Conservation (phyloP, 2,888 invertebrate species). For the Eudasyphora cyanicolor region DNA sequence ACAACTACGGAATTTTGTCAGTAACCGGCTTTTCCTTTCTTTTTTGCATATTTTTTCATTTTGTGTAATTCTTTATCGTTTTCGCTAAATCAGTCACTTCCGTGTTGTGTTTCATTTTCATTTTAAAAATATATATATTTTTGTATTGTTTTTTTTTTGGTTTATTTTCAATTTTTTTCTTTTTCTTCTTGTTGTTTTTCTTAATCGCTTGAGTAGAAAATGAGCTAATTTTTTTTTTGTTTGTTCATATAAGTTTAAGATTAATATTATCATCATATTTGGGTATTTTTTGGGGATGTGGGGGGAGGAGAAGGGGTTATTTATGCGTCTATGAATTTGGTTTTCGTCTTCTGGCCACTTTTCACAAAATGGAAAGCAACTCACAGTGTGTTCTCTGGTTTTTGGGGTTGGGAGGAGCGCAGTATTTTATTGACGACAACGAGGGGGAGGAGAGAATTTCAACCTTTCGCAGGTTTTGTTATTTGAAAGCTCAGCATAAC, state of each 20-base stretch:
- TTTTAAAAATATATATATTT: constrained; percentile 55
- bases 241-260: constrained; percentile 33
- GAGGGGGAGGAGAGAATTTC: neutral
- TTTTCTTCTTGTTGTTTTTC: constrained; percentile 40
- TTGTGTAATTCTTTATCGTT: constrained; percentile 66
- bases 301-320: neutral
- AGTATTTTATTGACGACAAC: neutral
- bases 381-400: neutral
- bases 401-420: neutral
- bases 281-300: neutral
- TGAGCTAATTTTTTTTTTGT: constrained; percentile 48
- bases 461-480: constrained; percentile 7
- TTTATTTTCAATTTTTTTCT: constrained; percentile 56
- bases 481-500: constrained; percentile 31
- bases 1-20: constrained; percentile 63
- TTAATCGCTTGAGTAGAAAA: constrained; percentile 56
- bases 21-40: constrained; percentile 61
- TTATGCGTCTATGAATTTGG: neutral
- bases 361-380: neutral
- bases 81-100: constrained; percentile 65
- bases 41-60: constrained; percentile 67
- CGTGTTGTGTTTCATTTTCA: constrained; percentile 56
- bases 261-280: constrained; percentile 18
- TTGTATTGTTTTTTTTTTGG: constrained; percentile 47
- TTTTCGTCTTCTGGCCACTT: neutral